These are phyloP conservation scores for Platorchestia sp. DNA, from an alignment of 1,140 invertebrate genomes.

Conservation along the genomic window DNA sequence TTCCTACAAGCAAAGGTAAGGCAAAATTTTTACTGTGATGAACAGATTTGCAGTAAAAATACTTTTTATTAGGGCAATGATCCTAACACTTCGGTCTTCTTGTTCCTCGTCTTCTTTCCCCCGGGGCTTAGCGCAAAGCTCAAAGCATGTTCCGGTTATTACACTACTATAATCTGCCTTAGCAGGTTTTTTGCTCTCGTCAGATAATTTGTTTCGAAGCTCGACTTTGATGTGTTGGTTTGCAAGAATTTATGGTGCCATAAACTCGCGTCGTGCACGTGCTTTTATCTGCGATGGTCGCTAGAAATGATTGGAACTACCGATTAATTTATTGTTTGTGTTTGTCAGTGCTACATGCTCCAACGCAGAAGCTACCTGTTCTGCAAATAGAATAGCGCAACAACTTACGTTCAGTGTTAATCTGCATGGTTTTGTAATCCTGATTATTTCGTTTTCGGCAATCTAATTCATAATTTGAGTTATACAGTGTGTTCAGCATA, in stretches of 20 bases:
- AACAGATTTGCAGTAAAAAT: not conserved
- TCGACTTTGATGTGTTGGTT: not conserved
- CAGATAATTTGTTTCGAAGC: not conserved
- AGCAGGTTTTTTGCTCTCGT: not conserved
- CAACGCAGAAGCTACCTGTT: too few species aligned
- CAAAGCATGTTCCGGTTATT: not conserved
- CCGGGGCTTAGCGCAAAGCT: not conserved
- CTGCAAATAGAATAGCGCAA: too few species aligned
- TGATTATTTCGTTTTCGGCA: too few species aligned
- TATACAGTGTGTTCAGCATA: too few species aligned
- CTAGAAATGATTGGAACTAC: not conserved
- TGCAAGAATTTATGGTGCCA: not conserved
- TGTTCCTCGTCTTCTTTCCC: not conserved
- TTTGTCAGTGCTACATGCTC: too few species aligned
- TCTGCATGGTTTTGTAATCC: too few species aligned
- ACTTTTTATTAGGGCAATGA: not conserved
- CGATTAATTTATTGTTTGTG: too few species aligned
- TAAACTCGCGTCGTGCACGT: not conserved
- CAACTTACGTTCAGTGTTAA: too few species aligned
- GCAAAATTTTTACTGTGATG: not conserved
- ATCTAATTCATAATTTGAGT: too few species aligned
- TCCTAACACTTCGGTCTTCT: not conserved
- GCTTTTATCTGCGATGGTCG: not conserved
- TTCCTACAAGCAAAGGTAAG: not conserved
- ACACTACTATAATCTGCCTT: too few species aligned